These are phyloP conservation scores for Scolopax mira DNA, from an alignment of 2,113 vertebrate species.

Conservation along the genomic window DNA sequence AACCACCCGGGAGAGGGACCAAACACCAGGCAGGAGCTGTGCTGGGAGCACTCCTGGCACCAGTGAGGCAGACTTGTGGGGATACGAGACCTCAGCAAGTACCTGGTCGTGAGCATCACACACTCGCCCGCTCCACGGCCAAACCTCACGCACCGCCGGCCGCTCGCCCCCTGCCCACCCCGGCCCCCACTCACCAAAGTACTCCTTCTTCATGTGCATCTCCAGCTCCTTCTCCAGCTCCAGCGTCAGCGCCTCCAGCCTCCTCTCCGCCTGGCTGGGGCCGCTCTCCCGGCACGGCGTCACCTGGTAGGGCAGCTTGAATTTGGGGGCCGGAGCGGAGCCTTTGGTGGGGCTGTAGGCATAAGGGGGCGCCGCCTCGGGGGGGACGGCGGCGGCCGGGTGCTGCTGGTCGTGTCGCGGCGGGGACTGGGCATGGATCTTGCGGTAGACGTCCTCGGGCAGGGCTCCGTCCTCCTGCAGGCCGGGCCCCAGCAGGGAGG, in stretches of 20 bases:
- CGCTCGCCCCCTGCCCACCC: background rate
- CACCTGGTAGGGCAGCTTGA: slow-evolving; percentile 89
- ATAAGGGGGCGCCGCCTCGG: slow-evolving; percentile 64
- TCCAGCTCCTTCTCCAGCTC: slow-evolving; percentile 97
- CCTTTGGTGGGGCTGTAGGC: slow-evolving; percentile 73
- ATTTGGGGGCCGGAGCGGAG: slow-evolving; percentile 73
- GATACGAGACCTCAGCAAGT: fast-evolving
- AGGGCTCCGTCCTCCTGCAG: slow-evolving; percentile 75
- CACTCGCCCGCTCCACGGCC: background rate
- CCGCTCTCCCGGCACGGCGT: slow-evolving; percentile 86
- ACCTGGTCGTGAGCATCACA: background rate
- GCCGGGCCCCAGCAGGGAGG: slow-evolving; percentile 79
- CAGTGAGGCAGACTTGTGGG: fast-evolving
- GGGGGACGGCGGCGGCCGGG: background rate
- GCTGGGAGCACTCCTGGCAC: background rate
- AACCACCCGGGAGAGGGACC: background rate
- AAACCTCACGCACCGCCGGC: background rate
- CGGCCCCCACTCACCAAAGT: slow-evolving; percentile 85
- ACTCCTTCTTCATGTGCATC: slow-evolving; percentile 95
- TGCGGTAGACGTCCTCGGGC: slow-evolving; percentile 77
- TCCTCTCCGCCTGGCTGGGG: slow-evolving; percentile 89
- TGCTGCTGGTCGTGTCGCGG: slow-evolving; percentile 71
- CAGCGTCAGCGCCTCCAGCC: slow-evolving; percentile 92
- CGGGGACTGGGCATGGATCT: slow-evolving; percentile 75
- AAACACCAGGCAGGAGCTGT: fast-evolving